Evolutionary conservation across 2,888 invertebrate species (phyloP), one percentile per base, ranked within the genome.

Genomic region (Exephanes ischioxanthus): DNA sequence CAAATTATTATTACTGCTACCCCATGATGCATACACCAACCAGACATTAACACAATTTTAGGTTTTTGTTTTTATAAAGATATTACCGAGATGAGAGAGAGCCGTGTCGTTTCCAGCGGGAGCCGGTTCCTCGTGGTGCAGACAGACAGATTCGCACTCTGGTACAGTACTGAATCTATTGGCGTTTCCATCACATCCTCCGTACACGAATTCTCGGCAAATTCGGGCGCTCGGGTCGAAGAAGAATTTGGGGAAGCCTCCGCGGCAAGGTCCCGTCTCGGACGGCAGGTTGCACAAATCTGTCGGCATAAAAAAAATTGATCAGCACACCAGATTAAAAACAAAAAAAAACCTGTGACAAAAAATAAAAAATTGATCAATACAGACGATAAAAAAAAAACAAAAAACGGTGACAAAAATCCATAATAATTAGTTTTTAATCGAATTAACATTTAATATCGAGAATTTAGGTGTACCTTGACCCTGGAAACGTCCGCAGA

Each of bases 171-270:
- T 96, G 94, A 98, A 98, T 77, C 97, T 95, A 94, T 98, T 98
- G 73, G 97, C 97, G 89, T 97, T 97, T 48, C 98, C 98, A 53
- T 95, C 95, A 92, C 98, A 98, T 82, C 98, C 98, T 53, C 98
- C 96, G 92, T 97, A 98, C 1, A 94, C 94, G 94, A 97, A 98
- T 86, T 95, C 94, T 76, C 95, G 94, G 92, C 98, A 98, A 53
- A 94, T 93, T 16, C 96, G 95, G 0, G 94, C 93, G 0, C 90
- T 89, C 16, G 94, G 92, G 91, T 98, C 96, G 94, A 96, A 98
- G 94, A 96, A 97, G 94, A 95, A 96, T 93, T 97, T 97, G 9
- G 94, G 94, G 89, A 96, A 95, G 84, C 95, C 91, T 0, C 95
- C 96, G 33, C 95, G 94, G 92, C 98, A 98, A 3, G 96, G 96